Evolutionary conservation across 2,113 vertebrate genomes (phyloP).

Genomic region (Gobiocypris rarus): DNA sequence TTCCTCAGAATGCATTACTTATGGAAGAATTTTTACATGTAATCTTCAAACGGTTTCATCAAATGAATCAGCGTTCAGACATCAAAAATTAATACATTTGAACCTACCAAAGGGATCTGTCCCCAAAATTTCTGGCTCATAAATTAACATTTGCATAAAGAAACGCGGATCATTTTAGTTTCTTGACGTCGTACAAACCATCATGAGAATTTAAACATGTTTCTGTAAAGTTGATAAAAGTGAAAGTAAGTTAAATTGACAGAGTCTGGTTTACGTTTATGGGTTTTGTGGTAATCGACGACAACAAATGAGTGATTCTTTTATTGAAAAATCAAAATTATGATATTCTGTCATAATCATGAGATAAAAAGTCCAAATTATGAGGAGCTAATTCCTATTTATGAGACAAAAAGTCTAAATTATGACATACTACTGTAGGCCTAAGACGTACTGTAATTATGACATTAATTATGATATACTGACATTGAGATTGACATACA

Average conservation of each 20-base stretch:
- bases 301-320: too few relatives aligned
- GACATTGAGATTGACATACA: too few relatives aligned
- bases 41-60: not conserved
- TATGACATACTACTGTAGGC: too few relatives aligned
- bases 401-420: too few relatives aligned
- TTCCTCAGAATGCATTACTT: not conserved
- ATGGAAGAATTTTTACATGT: not conserved
- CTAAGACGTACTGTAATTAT: too few relatives aligned
- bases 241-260: not conserved
- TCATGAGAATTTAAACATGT: not conserved
- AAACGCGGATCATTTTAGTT: not conserved
- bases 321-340: too few relatives aligned
- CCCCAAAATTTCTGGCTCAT: not conserved
- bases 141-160: not conserved
- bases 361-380: too few relatives aligned
- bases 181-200: not conserved
- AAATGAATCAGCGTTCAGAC: not conserved
- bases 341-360: too few relatives aligned
- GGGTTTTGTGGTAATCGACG: not conserved
- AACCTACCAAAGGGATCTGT: not conserved
- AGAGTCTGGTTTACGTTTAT: not conserved
- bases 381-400: too few relatives aligned
- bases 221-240: not conserved
- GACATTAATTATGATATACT: too few relatives aligned
- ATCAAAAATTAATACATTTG: not conserved